Percentiles rank a stretch among this genome's conserved stretches.
Conservation (phyloP, 2,113 vertebrate species). For the Passerina amoena region DNA sequence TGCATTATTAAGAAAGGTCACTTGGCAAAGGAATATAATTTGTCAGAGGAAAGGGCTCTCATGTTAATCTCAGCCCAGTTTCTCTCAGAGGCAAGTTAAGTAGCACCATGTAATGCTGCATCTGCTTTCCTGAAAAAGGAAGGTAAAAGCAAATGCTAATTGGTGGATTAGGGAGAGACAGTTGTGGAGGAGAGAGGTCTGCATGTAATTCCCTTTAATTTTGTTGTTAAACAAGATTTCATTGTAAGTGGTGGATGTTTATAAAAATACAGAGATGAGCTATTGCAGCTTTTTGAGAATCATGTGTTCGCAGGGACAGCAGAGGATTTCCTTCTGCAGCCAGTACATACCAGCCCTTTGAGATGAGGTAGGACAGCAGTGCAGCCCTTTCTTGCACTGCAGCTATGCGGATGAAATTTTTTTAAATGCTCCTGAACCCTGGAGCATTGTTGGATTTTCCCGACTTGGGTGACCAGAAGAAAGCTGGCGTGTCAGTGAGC, state of each 20-base stretch:
- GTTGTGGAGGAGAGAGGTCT: neutral
- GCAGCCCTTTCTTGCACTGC: neutral
- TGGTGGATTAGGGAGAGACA: constrained; percentile 1
- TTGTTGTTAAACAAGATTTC: constrained; percentile 29
- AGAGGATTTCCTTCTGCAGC: neutral
- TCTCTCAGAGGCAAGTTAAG: neutral
- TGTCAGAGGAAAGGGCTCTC: neutral
- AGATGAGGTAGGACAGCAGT: neutral
- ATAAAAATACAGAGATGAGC: constrained; percentile 13
- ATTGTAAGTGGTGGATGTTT: neutral
- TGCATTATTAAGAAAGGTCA: neutral
- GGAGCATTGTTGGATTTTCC: neutral
- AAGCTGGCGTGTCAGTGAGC: neutral
- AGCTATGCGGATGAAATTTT: neutral
- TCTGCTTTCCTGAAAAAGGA: neutral
- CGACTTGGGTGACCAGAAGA: neutral
- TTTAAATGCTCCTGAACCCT: neutral
- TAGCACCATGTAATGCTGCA: neutral
- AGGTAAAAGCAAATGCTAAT: neutral
- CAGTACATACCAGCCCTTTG: neutral
- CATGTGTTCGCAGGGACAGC: neutral
- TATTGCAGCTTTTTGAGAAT: neutral
- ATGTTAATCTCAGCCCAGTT: neutral
- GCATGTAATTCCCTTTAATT: constrained; percentile 11
- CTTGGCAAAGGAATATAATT: constrained; percentile 7